Percentiles rank a stretch among this genome's conserved stretches.
Evolutionary conservation across 2,113 vertebrate species (phyloP).

Genomic region (Sakesphorus luctuosus): DNA sequence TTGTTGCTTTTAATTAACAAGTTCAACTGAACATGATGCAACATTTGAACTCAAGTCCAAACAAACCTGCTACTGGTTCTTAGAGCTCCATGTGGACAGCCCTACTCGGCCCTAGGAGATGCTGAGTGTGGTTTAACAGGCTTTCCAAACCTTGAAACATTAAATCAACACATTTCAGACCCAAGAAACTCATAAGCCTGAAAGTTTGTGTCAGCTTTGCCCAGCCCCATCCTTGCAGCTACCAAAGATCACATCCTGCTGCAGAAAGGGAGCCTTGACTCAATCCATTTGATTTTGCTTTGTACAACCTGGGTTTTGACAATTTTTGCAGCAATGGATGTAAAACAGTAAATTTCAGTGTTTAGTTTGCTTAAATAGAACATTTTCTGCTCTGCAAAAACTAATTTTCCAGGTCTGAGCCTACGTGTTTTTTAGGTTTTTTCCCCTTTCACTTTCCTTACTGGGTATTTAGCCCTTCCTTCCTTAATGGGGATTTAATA

Average conservation of each 20-base stretch:
- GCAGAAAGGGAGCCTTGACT: neutral
- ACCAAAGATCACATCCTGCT: neutral
- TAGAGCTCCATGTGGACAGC: fast-evolving
- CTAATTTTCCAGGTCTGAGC: conserved; percentile 44
- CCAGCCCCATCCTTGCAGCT: neutral
- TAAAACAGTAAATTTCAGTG: neutral
- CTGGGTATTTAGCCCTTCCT: conserved; percentile 51
- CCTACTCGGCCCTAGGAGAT: neutral
- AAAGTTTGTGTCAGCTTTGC: neutral
- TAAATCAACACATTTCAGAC: neutral
- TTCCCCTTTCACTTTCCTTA: neutral
- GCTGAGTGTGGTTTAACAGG: neutral
- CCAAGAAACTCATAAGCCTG: neutral
- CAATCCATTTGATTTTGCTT: neutral
- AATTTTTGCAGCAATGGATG: neutral
- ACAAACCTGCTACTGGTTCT: neutral
- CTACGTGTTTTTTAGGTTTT: neutral
- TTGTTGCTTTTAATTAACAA: neutral
- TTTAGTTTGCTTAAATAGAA: conserved; percentile 7
- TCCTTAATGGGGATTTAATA: conserved; percentile 56
- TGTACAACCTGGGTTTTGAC: neutral
- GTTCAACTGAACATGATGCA: fast-evolving
- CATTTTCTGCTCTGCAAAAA: neutral
- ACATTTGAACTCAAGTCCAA: neutral
- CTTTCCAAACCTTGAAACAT: neutral